Conservation (phyloP, 2,113 vertebrate species). For the Zapus hudsonius region DNA sequence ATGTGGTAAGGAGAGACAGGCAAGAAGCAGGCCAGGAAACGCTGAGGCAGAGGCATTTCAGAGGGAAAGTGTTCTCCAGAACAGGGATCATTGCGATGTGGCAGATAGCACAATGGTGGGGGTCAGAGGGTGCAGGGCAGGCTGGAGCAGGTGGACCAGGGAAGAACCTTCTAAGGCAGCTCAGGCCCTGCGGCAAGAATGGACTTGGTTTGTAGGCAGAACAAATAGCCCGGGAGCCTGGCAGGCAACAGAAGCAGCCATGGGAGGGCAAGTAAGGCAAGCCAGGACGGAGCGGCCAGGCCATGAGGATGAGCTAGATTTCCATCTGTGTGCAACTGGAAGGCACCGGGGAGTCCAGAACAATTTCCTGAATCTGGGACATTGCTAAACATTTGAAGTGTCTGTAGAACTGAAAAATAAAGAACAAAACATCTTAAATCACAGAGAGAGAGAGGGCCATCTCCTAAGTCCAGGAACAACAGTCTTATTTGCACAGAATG, state of each 20-base stretch:
- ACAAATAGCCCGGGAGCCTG: background rate
- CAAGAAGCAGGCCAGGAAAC: background rate
- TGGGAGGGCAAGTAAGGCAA: background rate
- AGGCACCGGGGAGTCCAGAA: background rate
- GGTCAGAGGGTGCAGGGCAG: background rate
- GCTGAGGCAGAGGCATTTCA: background rate
- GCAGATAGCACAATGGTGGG: background rate
- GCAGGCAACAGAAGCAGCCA: background rate
- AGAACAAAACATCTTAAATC: background rate
- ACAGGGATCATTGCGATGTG: background rate
- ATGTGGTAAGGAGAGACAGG: background rate
- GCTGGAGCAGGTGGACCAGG: background rate
- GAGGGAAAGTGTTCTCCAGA: background rate
- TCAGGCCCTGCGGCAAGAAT: background rate
- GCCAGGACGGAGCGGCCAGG: background rate
- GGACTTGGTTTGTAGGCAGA: background rate
- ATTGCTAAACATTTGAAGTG: background rate
- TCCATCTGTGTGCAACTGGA: background rate
- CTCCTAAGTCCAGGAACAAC: background rate
- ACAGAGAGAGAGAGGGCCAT: conserved; percentile 36
- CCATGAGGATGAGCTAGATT: conserved; percentile 26
- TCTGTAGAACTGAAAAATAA: background rate
- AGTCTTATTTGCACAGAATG: conserved; percentile 17
- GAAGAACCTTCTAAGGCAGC: background rate
- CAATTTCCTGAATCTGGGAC: conserved; percentile 1